Base-by-base conservation (phyloP, 2,888 invertebrate genomes). In the Matsumyia berberina region DNA sequence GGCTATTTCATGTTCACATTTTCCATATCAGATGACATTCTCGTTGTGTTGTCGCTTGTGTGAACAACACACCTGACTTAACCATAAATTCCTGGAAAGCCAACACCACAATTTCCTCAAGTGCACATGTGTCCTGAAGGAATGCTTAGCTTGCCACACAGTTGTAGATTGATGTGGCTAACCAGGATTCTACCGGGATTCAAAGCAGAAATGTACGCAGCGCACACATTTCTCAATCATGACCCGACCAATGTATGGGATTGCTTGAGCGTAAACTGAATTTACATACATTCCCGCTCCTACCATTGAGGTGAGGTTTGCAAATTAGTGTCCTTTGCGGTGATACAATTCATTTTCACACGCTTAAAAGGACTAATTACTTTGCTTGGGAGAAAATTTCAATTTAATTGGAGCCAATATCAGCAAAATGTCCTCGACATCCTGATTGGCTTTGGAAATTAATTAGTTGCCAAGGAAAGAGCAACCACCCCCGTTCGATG, bases 21-120 rank as follows among this genome's bases (percentile, higher is more conserved):
- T 24, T 33, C 17, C 62, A 15, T 7, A 49, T 49, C 35, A 35
- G 6, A 31, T 17, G 11, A 17, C 31, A 42, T 62, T 33, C 7
- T 33, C 8, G 11, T 2, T 49, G 24, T 6, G 24, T n/a, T n/a
- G n/a, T n/a, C n/a, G n/a, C 35, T 44, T 15, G 24, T n/a, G 8
- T 46, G 35, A n/a, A 19, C 12, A 31, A n/a, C n/a, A 15, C 33
- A 70, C 35, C 35, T 72, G 70, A 17, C 70, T 72, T 55, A 46
- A 29, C 15, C 37, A 12, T 46, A 33, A 7, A 62, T 46, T 44
- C 9, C 46, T 58, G 44, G 5, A 12, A 58, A 49, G 29, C 37
- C 49, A 49, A n/a, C 49, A 60, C 70, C 57, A 49, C 46, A 49
- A 24, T 7, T 4, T 24, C 70, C 55, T 24, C 12, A 46, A n/a